Evolutionary conservation across 2,113 vertebrate species (phyloP).

Genomic region (Piprites chloris): DNA sequence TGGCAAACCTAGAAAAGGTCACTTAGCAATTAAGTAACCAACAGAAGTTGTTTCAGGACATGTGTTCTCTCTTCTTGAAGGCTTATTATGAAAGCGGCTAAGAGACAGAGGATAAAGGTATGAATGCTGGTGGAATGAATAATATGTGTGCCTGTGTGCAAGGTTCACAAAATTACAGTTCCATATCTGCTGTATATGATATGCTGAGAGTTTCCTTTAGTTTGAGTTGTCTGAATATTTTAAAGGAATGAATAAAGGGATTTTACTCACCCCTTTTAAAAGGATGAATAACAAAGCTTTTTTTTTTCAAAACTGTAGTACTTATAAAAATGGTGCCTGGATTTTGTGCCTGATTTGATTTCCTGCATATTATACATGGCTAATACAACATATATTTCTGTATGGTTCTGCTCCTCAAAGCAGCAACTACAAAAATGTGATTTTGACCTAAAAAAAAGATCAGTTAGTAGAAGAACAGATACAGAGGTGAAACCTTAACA

Average conservation of each 20-base stretch:
- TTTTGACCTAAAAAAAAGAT: neutral
- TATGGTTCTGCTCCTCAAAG: neutral
- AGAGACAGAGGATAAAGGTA: neutral
- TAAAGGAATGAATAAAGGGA: neutral
- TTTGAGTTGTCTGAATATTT: neutral
- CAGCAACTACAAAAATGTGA: neutral
- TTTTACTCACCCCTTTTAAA: neutral
- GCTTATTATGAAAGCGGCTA: conserved; percentile 18
- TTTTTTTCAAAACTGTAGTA: neutral
- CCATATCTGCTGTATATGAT: neutral
- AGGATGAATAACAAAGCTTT: neutral
- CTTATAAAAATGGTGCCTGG: neutral
- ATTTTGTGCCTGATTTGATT: neutral
- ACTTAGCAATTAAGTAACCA: neutral
- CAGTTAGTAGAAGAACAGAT: neutral
- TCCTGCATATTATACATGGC: neutral
- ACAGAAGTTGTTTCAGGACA: conserved; percentile 17
- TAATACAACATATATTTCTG: neutral
- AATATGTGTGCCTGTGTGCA: neutral
- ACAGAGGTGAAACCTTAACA: neutral
- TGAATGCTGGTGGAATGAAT: neutral
- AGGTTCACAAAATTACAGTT: neutral
- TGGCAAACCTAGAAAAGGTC: conserved; percentile 19
- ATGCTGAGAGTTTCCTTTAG: neutral
- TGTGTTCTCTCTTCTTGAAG: neutral